Conservation (phyloP, 2,888 invertebrate species). For the Andrena trimmerana region DNA sequence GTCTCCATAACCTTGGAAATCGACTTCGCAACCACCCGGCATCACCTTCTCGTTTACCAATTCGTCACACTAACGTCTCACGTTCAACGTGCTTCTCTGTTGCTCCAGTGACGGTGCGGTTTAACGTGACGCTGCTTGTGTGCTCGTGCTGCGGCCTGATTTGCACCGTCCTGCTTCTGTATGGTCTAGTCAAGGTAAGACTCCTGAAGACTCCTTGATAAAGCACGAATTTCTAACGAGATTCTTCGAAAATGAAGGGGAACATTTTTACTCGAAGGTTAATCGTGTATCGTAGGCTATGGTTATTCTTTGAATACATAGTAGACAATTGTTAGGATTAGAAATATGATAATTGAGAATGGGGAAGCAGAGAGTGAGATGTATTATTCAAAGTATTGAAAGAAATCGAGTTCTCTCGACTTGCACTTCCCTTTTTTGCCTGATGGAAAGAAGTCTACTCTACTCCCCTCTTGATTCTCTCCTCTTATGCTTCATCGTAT, state of each 20-base stretch:
- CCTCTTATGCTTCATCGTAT: neutral
- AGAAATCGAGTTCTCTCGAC: no score
- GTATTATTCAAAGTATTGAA: no score
- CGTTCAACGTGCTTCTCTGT: constrained; percentile 42
- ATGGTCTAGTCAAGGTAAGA: constrained; percentile 90
- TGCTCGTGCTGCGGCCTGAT: constrained; percentile 90
- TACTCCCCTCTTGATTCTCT: neutral
- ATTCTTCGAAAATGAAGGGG: neutral
- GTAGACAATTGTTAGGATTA: no score
- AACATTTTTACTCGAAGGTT: no score
- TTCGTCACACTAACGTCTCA: neutral
- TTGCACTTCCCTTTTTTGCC: no score
- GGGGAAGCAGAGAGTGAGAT: no score
- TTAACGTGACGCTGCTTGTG: constrained; percentile 89
- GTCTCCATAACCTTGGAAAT: neutral
- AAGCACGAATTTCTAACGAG: neutral
- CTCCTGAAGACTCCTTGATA: neutral
- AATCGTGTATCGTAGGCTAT: no score
- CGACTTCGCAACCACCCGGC: neutral
- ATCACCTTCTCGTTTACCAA: neutral
- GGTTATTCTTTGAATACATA: no score
- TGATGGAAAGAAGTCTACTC: no score
- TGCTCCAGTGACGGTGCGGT: constrained; percentile 90
- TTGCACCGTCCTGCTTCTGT: constrained; percentile 88
- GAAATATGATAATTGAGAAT: no score